Conservation (phyloP, 2,113 vertebrate genomes). For the Pao palembangensis region DNA sequence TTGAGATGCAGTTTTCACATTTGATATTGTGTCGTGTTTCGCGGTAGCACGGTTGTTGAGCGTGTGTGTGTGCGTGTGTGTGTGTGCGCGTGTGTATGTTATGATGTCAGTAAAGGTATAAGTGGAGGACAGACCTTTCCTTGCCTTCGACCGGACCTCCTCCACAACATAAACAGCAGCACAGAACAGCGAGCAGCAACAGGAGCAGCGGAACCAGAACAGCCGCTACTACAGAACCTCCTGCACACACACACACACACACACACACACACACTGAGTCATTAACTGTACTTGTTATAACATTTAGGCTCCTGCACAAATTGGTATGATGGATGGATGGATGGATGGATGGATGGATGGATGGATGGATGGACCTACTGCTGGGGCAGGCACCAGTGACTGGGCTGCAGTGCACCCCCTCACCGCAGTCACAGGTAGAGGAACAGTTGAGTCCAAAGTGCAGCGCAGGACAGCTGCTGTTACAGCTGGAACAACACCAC, state of each 20-base stretch:
- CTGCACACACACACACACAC: constrained; percentile 31
- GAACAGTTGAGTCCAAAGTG: constrained; percentile 88
- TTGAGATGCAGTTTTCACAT: too few species aligned
- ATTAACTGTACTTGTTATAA: too few species aligned
- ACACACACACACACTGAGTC: constrained; percentile 3
- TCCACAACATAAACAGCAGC: constrained; percentile 81
- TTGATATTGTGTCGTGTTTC: too few species aligned
- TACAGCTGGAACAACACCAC: constrained; percentile 79
- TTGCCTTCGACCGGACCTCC: constrained; percentile 65
- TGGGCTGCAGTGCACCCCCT: constrained; percentile 74
- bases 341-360: neutral
- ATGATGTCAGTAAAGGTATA: neutral
- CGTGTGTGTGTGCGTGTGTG: too few species aligned
- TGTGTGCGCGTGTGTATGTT: neutral
- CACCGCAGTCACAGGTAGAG: constrained; percentile 75
- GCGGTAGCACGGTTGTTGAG: too few species aligned
- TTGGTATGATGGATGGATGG: neutral
- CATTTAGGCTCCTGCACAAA: too few species aligned
- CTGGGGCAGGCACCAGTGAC: constrained; percentile 78
- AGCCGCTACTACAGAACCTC: constrained; percentile 68
- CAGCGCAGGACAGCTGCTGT: constrained; percentile 80
- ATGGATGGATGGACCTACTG: constrained; percentile 69
- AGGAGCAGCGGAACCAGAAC: constrained; percentile 78
- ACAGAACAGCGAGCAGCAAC: constrained; percentile 75
- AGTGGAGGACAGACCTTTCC: constrained; percentile 75